These are phyloP conservation scores for Holocentrus rufus DNA, from an alignment of 2,797 vertebrate species.

Conservation along the genomic window DNA sequence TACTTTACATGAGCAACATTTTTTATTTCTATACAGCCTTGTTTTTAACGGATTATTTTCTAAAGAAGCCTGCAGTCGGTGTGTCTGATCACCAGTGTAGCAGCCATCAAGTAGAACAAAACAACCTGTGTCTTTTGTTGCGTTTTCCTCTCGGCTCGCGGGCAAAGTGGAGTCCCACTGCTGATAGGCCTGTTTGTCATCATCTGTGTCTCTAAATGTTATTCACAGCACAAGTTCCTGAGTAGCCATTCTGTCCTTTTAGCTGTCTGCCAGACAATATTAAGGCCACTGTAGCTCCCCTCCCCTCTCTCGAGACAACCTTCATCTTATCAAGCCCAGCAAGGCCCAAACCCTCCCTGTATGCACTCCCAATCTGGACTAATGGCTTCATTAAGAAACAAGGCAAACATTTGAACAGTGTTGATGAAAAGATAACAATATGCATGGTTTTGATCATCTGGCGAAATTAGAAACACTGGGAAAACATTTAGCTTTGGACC, in stretches of 20 bases:
- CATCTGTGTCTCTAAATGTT: constrained; percentile 49
- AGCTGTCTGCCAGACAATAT: constrained; percentile 44
- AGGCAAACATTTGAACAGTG: neutral
- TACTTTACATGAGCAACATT: constrained; percentile 15
- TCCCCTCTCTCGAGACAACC: constrained; percentile 55
- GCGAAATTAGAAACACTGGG: constrained; percentile 9
- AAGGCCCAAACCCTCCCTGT: constrained; percentile 51
- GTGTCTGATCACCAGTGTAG: constrained; percentile 60
- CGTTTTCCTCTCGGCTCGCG: constrained; percentile 20
- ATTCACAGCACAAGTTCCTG: constrained; percentile 69
- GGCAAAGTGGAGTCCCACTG: constrained; percentile 23
- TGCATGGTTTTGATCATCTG: constrained; percentile 2
- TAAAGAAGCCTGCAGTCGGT: constrained; percentile 47
- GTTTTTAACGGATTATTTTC: constrained; percentile 15
- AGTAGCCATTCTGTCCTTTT: constrained; percentile 54
- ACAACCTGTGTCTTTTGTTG: constrained; percentile 11
- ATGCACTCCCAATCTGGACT: constrained; percentile 15
- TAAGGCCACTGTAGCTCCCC: constrained; percentile 55
- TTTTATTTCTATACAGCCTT: neutral
- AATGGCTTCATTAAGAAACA: neutral
- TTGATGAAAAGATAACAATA: neutral
- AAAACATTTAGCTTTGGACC: constrained; percentile 15
- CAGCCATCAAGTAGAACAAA: constrained; percentile 47
- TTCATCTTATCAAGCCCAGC: constrained; percentile 51
- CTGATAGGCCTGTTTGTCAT: constrained; percentile 44